Percentiles rank a stretch among this genome's conserved stretches.
Conservation (phyloP, 2,888 invertebrate genomes). For the Poecilus cupreus region DNA sequence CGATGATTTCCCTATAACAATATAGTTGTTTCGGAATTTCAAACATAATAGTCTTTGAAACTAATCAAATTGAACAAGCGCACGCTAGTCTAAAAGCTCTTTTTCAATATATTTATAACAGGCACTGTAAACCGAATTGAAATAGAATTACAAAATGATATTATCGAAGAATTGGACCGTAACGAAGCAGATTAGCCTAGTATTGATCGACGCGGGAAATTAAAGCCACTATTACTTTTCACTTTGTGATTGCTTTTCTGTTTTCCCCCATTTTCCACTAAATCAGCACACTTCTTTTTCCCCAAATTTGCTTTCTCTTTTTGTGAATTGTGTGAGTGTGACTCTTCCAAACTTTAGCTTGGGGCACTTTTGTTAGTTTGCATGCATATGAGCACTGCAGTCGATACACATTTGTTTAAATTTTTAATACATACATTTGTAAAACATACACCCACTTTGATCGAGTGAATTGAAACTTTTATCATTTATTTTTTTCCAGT, state of each 20-base stretch:
- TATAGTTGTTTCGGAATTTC: conserved; percentile 3
- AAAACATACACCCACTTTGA: neutral
- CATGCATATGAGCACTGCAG: neutral
- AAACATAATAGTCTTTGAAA: neutral
- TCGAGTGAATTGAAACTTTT: neutral
- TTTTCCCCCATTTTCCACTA: conserved; percentile 53
- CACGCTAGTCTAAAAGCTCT: conserved; percentile 38
- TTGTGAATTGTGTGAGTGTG: neutral
- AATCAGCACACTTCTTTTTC: conserved; percentile 49
- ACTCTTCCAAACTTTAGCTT: conserved; percentile 14
- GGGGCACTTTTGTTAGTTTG: neutral
- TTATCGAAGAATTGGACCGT: conserved; percentile 53
- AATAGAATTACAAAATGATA: conserved; percentile 54
- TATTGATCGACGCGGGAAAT: conserved; percentile 40
- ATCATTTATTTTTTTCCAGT: too few relatives aligned
- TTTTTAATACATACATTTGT: neutral
- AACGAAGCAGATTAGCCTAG: conserved; percentile 53
- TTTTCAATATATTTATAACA: conserved; percentile 52
- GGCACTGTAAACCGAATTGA: conserved; percentile 48
- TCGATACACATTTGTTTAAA: neutral
- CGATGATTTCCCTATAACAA: neutral
- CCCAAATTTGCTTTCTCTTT: conserved; percentile 31
- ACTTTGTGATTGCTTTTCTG: conserved; percentile 56
- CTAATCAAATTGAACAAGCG: conserved; percentile 29
- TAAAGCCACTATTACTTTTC: conserved; percentile 56